Evolutionary conservation across 2,797 vertebrate species (phyloP), one percentile per base, ranked within the genome.

Genomic region (Tinamus major): DNA sequence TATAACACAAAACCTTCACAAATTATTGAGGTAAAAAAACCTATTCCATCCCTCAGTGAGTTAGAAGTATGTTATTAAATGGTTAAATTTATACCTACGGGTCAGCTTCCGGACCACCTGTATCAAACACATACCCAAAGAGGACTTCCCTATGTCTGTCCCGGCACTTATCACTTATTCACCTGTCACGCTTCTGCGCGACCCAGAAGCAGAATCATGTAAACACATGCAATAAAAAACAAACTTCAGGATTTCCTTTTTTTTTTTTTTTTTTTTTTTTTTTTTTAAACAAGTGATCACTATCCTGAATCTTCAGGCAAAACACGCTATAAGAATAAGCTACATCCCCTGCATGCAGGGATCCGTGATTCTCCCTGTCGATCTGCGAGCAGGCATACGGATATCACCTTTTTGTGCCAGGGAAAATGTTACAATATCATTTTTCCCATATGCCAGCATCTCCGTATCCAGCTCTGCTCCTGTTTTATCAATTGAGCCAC

Each of bases 291-390:
- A 70, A 14, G 39, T 39, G 23, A 23, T 29, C 29, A 16, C 12
- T 10, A 29, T 18, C 37, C 48, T 70, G 26, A 53, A 79, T 42
- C 41, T 58, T 37, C 41, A 79, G 41, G n/a, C 37, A 85, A 41
- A 85, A 79, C 1, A 46, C 0, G 0, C 18, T 20, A 20, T 48
- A 48, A 48, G 21, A 48, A 48, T 23, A 48, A 48, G 24, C 9
- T 44, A 51, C 7, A 15, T 44, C 63, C 64, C 13, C 9, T 0
- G 2, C 8, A 7, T 2, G 31, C 46, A 65, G 55, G 1, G 1
- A 48, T 18, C 18, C 5, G 1, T 20, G 44, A 7, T 37, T 31
- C 41, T 64, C 39, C 29, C 37, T 23, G 37, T 12, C 26, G 33
- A 5, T 5, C 12, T 27, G 42, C 1, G 26, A 74, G 75, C 3